phyloP scores from a whole-genome alignment of 2,113 vertebrate species.

The Garra rufa region DNA sequence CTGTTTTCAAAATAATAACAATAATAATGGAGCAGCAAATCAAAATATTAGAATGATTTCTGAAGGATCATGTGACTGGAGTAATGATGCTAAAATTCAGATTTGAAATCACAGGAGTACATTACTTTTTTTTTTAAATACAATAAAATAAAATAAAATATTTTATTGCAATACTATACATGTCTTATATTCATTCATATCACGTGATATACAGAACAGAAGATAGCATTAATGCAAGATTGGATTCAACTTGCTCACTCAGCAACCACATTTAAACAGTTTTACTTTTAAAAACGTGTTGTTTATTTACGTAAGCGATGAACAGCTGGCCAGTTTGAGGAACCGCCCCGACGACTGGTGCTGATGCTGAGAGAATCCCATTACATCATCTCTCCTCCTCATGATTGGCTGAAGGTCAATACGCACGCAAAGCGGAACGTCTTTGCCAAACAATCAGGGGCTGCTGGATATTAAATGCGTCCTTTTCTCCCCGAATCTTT shows the following conservation, averaged over 20 bases:
- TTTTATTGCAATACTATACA: too few relatives aligned
- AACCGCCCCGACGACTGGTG: conserved; percentile 59
- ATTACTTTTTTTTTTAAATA: too few relatives aligned
- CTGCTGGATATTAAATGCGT: conserved; percentile 28
- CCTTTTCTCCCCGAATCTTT: not conserved
- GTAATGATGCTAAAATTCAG: too few relatives aligned
- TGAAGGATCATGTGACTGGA: too few relatives aligned
- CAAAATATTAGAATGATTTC: too few relatives aligned
- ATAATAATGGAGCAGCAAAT: too few relatives aligned
- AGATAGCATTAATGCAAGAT: not conserved
- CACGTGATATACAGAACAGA: too few relatives aligned
- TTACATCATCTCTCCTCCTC: conserved; percentile 79
- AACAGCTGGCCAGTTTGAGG: not conserved
- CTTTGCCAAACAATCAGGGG: conserved; percentile 36
- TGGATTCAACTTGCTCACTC: not conserved
- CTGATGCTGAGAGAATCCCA: conserved; percentile 71
- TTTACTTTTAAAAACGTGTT: not conserved
- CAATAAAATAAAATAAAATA: too few relatives aligned
- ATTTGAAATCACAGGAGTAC: too few relatives aligned
- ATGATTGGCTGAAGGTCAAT: conserved; percentile 72
- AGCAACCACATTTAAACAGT: not conserved
- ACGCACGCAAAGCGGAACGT: conserved; percentile 53
- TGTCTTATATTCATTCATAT: too few relatives aligned
- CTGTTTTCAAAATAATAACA: too few relatives aligned
- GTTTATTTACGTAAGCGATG: not conserved